These are phyloP conservation scores for Campoplex capitator DNA, from an alignment of 2,888 invertebrate genomes.

Conservation along the genomic window DNA sequence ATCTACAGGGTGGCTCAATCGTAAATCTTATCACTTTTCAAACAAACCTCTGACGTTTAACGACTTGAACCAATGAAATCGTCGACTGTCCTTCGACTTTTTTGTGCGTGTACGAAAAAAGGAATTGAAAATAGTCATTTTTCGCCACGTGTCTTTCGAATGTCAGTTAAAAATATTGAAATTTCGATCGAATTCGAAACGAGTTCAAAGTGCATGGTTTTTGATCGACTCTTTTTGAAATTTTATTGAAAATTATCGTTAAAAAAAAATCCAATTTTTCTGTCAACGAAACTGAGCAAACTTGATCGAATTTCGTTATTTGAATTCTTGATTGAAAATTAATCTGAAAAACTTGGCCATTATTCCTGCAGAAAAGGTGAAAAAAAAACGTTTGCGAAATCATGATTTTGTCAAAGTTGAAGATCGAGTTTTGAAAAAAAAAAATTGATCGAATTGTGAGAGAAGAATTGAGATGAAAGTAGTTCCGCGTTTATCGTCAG, in stretches of 20 bases:
- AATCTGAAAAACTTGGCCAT: background rate
- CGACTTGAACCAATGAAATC: background rate
- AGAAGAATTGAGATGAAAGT: background rate
- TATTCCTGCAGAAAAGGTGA: background rate
- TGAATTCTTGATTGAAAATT: background rate
- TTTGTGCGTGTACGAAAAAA: too few species aligned
- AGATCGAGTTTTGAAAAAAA: background rate
- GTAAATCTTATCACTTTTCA: background rate
- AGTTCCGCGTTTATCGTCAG: background rate
- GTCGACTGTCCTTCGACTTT: background rate
- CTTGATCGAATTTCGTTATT: background rate
- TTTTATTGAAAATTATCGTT: too few species aligned
- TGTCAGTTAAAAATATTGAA: too few species aligned
- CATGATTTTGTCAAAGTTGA: background rate
- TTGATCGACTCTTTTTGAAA: too few species aligned
- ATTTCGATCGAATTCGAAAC: too few species aligned
- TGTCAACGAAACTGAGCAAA: background rate
- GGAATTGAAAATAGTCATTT: too few species aligned
- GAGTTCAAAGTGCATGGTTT: too few species aligned
- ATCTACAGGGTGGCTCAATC: background rate
- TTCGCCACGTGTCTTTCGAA: too few species aligned
- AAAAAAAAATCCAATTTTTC: too few species aligned
- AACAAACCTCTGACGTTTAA: background rate
- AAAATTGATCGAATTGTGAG: background rate
- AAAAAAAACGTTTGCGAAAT: background rate